Base-by-base conservation (phyloP, 2,113 vertebrate genomes). In the Pristiophorus japonicus region DNA sequence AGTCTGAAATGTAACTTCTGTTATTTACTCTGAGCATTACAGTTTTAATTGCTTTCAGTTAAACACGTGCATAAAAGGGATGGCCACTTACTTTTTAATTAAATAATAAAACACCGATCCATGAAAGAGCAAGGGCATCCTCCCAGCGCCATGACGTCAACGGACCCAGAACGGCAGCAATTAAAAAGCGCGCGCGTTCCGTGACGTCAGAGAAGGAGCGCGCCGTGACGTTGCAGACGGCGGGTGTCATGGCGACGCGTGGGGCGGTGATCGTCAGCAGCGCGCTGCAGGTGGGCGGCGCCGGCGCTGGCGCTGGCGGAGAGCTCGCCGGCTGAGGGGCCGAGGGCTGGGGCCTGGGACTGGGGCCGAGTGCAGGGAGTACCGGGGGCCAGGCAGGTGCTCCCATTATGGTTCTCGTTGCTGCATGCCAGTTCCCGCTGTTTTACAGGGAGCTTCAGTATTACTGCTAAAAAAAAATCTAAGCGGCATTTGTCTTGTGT, bases 261-360 rank as follows among this genome's bases (percentile, higher is more conserved):
- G 92, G 92, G 8, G 65, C 98, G 0, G 93, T 99, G 92, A 98
- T 99, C 94, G 96, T 98, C 95, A 99, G 98, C 87, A 95, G 97
- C 1, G 97, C 97, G 27, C 97, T 99, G 55, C 97, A 98, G 98
- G 99, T 98, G 97, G 38, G 0, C 4, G 47, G 47, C 8, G 20
- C 11, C 59, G 85, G 85, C 20, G n/a, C n/a, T n/a, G n/a, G n/a
- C n/a, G n/a, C n/a, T n/a, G n/a, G n/a, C n/a, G n/a, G n/a, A n/a
- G n/a, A n/a, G n/a, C n/a, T n/a, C n/a, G n/a, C n/a, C n/a, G n/a
- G n/a, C n/a, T n/a, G n/a, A n/a, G n/a, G n/a, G n/a, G n/a, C n/a
- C n/a, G n/a, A n/a, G n/a, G n/a, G n/a, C n/a, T n/a, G n/a, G n/a
- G n/a, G n/a, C n/a, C n/a, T n/a, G n/a, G n/a, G n/a, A n/a, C n/a